Percentiles rank a stretch among this genome's conserved stretches.
These are phyloP conservation scores for Desmodus rotundus DNA, from an alignment of 2,113 vertebrate genomes.

Conservation along the genomic window DNA sequence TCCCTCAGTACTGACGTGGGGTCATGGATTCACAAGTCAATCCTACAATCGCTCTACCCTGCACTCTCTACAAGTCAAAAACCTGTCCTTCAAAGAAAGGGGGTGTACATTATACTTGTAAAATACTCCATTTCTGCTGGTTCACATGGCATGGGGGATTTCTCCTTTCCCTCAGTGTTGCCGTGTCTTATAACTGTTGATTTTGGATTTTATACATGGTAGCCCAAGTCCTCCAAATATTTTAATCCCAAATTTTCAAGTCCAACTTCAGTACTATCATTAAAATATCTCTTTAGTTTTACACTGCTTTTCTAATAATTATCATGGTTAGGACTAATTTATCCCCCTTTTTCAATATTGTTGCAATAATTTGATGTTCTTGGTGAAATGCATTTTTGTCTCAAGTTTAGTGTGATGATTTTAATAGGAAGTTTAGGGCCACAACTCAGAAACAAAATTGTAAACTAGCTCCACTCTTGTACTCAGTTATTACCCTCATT, in stretches of 20 bases:
- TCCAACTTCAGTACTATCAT: neutral
- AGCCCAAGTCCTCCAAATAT: neutral
- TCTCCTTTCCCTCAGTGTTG: neutral
- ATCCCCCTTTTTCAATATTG: neutral
- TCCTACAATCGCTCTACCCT: neutral
- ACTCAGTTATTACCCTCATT: neutral
- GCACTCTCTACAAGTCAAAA: neutral
- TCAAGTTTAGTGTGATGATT: neutral
- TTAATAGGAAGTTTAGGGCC: neutral
- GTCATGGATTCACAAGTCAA: neutral
- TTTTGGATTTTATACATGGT: neutral
- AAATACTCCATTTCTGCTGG: neutral
- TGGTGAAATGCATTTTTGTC: neutral
- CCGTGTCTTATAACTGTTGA: neutral
- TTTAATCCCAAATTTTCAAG: neutral
- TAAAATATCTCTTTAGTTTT: neutral
- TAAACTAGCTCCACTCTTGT: neutral
- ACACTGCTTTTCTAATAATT: neutral
- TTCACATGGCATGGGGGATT: neutral
- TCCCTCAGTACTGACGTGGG: neutral
- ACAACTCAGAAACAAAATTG: neutral
- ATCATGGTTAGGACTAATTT: neutral
- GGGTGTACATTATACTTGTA: rapidly evolving
- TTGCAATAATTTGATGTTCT: neutral
- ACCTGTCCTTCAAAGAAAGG: neutral